Evolutionary conservation across 2,888 invertebrate genomes (phyloP), one percentile per base, ranked within the genome.

Genomic region (Trachelus iudaicus): DNA sequence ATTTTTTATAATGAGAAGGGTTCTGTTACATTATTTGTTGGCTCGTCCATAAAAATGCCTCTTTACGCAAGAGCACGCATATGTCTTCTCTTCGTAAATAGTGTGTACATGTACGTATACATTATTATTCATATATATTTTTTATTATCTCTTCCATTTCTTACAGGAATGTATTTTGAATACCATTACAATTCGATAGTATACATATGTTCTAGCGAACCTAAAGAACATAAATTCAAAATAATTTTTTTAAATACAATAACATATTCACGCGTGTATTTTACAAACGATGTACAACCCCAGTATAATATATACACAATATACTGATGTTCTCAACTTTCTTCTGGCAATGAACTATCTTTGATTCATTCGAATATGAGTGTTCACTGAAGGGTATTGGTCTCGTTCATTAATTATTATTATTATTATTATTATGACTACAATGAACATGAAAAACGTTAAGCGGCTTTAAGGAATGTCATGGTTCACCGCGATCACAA

Each of bases 241-340:
- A 56, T 23, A 56, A 15, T 23, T 56, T 56, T 56, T 56, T 56
- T 78, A 80, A 76, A 79, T 77, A 79, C 73, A 79, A 79, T 75
- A 71, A 75, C 69, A 79, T 76, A 56, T 78, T 79, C 75, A 79
- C 73, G 77, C 37, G 40, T 79, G 77, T 79, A 79, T 69, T 80
- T 76, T 78, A 80, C 76, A 79, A 73, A 73, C 73, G 34, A 68
- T 33, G 40, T 68, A 34, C 23, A 37, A 30, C 30, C 56, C n/a
- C 35, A 31, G 35, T 73, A 33, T 34, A 37, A 76, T 73, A 78
- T 69, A 56, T 73, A 69, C 68, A 40, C 40, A 56, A 56, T 34
- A 34, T 30, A 33, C 23, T 33, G 69, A 37, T 34, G 11, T 37
- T 33, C 73, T 69, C 31, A 37, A 34, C 34, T 68, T 75, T 69